Evolutionary conservation across 2,888 invertebrate species (phyloP).

Genomic region (Acronicta psi): DNA sequence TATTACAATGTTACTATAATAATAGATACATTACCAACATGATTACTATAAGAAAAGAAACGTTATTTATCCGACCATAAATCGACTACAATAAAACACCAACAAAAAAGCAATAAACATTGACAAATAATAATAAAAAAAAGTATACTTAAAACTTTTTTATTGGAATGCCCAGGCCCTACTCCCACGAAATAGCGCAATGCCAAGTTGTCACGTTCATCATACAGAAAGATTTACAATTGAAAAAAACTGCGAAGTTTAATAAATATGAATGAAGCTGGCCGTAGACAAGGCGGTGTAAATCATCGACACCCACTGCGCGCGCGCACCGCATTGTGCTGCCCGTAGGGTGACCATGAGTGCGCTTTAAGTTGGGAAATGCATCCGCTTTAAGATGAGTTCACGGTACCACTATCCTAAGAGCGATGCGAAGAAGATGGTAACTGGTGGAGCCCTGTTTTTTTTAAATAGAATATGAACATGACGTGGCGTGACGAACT

Average conservation of each 20-base stretch:
- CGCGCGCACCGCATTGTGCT: constrained; percentile 65
- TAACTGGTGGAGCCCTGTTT: too few species aligned
- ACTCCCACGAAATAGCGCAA: constrained; percentile 57
- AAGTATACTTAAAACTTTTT: constrained; percentile 20
- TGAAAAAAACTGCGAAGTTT: constrained; percentile 76
- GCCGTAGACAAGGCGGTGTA: constrained; percentile 70
- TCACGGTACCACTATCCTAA: neutral
- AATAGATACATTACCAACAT: constrained; percentile 32
- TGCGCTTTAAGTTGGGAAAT: constrained; percentile 15
- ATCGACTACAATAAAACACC: constrained; percentile 19
- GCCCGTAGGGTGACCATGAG: constrained; percentile 46
- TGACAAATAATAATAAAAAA: constrained; percentile 34
- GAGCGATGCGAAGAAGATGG: neutral
- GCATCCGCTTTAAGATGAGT: constrained; percentile 3
- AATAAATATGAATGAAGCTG: constrained; percentile 85
- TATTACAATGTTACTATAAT: constrained; percentile 21
- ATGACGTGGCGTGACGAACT: too few species aligned
- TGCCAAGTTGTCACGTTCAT: constrained; percentile 73
- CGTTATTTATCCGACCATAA: constrained; percentile 34
- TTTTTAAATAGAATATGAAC: too few species aligned
- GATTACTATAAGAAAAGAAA: constrained; percentile 44
- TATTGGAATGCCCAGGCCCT: constrained; percentile 19
- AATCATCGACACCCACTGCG: constrained; percentile 85
- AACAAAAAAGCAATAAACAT: constrained; percentile 44
- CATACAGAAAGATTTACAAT: constrained; percentile 76